phyloP scores from a whole-genome alignment of 2,113 vertebrate species.

The Aegotheles bennettii region DNA sequence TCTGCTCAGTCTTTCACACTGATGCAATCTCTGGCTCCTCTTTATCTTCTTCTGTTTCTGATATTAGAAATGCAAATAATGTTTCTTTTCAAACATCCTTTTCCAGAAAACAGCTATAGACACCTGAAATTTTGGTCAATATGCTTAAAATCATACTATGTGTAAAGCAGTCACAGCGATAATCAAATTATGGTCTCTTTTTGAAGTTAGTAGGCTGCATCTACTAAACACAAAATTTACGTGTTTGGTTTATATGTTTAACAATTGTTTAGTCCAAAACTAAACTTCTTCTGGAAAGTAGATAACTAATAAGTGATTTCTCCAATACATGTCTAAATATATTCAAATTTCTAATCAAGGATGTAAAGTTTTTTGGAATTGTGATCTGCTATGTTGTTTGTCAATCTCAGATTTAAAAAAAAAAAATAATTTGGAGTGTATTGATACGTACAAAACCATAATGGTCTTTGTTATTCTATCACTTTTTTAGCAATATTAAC shows the following conservation, averaged over 20 bases:
- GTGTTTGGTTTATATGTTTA: background rate
- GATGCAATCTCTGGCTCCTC: background rate
- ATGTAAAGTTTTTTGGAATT: background rate
- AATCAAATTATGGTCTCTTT: background rate
- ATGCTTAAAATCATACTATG: background rate
- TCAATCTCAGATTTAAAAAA: background rate
- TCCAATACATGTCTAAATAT: background rate
- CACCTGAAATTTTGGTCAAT: background rate
- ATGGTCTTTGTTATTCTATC: background rate
- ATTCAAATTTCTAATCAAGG: background rate
- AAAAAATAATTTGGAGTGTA: background rate
- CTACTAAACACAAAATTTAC: background rate
- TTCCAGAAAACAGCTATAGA: background rate
- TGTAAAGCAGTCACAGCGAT: background rate
- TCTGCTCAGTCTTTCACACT: background rate
- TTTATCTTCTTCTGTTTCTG: background rate
- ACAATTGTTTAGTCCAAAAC: background rate
- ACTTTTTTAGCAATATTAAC: background rate
- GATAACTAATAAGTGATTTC: background rate
- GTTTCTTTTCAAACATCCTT: background rate
- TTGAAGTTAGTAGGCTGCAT: fast-evolving
- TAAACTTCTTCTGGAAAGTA: background rate
- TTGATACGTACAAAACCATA: background rate
- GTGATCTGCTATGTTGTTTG: background rate
- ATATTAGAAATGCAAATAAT: background rate